These are phyloP conservation scores for Drosophila differens DNA, from an alignment of 2,888 invertebrate genomes.

Conservation along the genomic window DNA sequence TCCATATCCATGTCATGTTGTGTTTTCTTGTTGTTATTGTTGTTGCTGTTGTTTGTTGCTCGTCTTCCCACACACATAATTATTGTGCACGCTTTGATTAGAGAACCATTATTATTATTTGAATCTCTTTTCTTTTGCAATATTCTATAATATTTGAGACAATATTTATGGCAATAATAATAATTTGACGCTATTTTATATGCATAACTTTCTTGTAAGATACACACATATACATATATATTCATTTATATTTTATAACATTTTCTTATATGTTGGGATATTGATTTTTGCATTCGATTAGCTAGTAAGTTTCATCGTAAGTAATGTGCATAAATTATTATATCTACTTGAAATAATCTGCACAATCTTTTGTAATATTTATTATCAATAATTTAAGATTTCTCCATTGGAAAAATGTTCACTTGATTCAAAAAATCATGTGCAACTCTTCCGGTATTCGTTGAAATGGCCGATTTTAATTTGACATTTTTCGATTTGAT, in stretches of 20 bases:
- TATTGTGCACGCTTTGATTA: not conserved
- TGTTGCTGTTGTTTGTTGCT: not conserved
- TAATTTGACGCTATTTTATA: conserved; percentile 50
- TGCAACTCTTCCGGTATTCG: not conserved
- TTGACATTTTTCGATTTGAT: not conserved
- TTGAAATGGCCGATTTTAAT: not conserved
- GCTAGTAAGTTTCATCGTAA: not conserved
- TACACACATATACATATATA: not conserved
- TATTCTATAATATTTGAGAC: not conserved
- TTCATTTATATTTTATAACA: not conserved
- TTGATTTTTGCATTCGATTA: conserved; percentile 2
- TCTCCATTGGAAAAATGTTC: not conserved
- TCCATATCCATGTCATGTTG: conserved; percentile 16
- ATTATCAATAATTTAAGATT: not conserved
- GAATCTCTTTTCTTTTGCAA: conserved; percentile 14
- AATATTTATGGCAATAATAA: conserved; percentile 6
- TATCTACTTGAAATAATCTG: not conserved
- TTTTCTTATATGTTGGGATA: not conserved
- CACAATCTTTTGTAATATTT: not conserved
- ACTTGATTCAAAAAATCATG: not conserved
- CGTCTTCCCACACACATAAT: not conserved
- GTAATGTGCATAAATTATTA: not conserved
- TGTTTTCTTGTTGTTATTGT: not conserved
- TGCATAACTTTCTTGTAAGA: conserved; percentile 6
- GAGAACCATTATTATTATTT: not conserved